Conservation (phyloP, 2,888 invertebrate species). For the Tiliacea aurago region DNA sequence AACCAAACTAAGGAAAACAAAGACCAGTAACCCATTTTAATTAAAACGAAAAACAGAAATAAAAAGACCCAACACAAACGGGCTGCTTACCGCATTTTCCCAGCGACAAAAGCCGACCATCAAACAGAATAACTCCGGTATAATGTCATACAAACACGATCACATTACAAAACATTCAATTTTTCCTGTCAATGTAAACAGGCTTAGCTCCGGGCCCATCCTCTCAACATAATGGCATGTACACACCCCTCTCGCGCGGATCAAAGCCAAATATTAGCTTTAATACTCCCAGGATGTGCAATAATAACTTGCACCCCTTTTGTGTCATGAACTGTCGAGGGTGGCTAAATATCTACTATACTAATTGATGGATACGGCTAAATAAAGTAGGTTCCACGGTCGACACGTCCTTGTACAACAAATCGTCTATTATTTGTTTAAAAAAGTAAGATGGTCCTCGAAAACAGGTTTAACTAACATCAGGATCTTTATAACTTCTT, state of each 20-base stretch:
- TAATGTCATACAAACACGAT: constrained; percentile 67
- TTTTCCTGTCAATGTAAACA: constrained; percentile 69
- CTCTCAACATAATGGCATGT: constrained; percentile 78
- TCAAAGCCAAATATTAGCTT: constrained; percentile 81
- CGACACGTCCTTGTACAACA: not conserved
- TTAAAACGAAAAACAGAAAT: not conserved
- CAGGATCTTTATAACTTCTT: not conserved
- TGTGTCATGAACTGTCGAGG: constrained; percentile 28
- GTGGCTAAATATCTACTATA: constrained; percentile 7
- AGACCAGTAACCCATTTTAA: not conserved
- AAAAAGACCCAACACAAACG: constrained; percentile 2
- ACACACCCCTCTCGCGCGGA: constrained; percentile 74
- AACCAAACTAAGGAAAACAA: not conserved
- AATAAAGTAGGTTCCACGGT: not conserved
- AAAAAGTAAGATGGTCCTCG: not conserved
- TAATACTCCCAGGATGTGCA: constrained; percentile 66
- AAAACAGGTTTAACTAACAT: not conserved
- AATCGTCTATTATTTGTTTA: not conserved
- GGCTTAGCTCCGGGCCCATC: constrained; percentile 62
- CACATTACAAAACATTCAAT: constrained; percentile 65
- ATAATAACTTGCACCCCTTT: constrained; percentile 56
- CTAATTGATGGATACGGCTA: constrained; percentile 15
- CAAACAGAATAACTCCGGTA: constrained; percentile 18
- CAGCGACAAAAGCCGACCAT: constrained; percentile 22
- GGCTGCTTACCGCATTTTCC: constrained; percentile 20